Evolutionary conservation across 2,888 invertebrate genomes (phyloP), one percentile per base, ranked within the genome.

Genomic region (Nineta flava): DNA sequence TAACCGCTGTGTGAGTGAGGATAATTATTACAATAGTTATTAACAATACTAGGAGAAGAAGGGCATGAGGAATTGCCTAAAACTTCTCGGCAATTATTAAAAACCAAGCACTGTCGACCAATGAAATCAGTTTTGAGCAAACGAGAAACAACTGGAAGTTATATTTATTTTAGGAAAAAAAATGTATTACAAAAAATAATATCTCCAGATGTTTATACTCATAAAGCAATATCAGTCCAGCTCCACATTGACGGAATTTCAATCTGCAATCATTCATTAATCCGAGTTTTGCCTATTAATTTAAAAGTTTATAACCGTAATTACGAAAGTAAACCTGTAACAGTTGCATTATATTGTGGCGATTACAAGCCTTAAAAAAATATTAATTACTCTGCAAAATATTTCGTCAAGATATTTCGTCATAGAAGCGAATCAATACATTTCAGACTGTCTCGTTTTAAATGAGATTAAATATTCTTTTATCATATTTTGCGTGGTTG

Each of bases 311-410:
- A 13, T 12, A 5, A 43, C 9, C 12, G 9, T 4, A 35, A 49
- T 10, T 54, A 52, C 43, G 21, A 19, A 26, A 50, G 52, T 42
- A 47, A 48, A 13, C 53, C 54, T 9, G n/a, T 49, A 7, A 48
- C 52, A 35, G 48, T 50, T 21, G 53, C 51, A 41, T 16, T 54
- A 12, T 53, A 53, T 42, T 51, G 51, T 41, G 53, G 53, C 12
- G 50, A 53, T 46, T 53, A 53, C 2, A 55, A 53, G 38, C 53
- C 54, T n/a, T 17, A n/a, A n/a, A n/a, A n/a, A n/a, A n/a, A n/a
- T n/a, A n/a, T n/a, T n/a, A n/a, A n/a, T n/a, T n/a, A 32, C 32
- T 32, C 35, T n/a, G 46, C 38, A 9, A 31, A 51, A 2, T 21
- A 51, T 9, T 55, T 50, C 51, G 40, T 55, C 2, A 9, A 50